These are phyloP conservation scores for Halocynthia aurantium DNA, from an alignment of 23 tunicate genomes.

Conservation along the genomic window DNA sequence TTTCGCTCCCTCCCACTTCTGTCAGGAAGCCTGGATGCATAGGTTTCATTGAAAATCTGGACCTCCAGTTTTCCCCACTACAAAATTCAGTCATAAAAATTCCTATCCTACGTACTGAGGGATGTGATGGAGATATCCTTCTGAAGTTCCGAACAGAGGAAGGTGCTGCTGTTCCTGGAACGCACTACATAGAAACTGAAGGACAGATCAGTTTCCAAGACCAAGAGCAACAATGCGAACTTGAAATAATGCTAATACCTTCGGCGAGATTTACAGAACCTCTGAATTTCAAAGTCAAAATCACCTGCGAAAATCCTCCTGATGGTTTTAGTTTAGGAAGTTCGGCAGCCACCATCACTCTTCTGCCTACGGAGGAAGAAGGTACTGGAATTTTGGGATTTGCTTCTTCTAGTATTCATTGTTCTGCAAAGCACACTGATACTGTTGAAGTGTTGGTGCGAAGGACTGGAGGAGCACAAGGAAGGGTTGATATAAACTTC, in stretches of 20 bases:
- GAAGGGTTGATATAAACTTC: slow-evolving; percentile 1
- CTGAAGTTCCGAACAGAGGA: slow-evolving; percentile 8
- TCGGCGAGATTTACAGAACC: slow-evolving; percentile 22
- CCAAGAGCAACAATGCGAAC: slow-evolving; percentile 11
- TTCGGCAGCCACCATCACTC: background rate
- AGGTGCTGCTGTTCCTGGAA: slow-evolving; percentile 41
- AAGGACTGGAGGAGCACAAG: slow-evolving; percentile 19
- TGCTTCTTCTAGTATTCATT: background rate
- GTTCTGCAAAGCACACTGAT: background rate
- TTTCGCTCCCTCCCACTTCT: no score
- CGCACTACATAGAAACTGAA: slow-evolving; percentile 33
- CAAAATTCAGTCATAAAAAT: no score
- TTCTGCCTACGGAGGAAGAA: slow-evolving; percentile 45
- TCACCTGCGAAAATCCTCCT: background rate
- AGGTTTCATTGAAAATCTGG: no score
- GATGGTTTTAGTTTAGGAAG: background rate
- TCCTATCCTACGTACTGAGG: no score
- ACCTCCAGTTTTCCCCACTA: no score
- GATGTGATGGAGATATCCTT: background rate
- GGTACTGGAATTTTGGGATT: slow-evolving; percentile 12
- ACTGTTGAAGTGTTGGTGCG: slow-evolving; percentile 2
- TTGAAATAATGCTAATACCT: slow-evolving; percentile 27
- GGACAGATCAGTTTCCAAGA: slow-evolving; percentile 21
- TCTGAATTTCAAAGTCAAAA: slow-evolving; percentile 35
- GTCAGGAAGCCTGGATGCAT: no score